These are phyloP conservation scores for Capreolus pygargus DNA, from an alignment of 2,113 vertebrate genomes.

Conservation along the genomic window DNA sequence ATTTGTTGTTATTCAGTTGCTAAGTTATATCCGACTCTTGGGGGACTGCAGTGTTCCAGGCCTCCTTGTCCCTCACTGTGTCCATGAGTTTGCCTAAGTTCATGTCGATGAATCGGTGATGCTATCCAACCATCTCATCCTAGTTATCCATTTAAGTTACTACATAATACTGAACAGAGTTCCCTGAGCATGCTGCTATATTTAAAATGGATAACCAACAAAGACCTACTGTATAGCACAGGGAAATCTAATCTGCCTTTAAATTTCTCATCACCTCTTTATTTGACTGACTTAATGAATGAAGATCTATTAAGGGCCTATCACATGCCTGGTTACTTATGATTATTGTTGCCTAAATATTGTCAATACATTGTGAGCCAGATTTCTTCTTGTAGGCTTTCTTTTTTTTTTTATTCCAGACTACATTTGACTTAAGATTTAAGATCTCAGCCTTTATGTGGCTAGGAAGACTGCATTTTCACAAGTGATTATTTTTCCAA, in stretches of 20 bases:
- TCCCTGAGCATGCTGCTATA: background rate
- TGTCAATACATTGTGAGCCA: background rate
- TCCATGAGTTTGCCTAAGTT: background rate
- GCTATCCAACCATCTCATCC: background rate
- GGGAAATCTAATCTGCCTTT: background rate
- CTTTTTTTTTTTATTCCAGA: background rate
- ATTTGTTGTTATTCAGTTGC: background rate
- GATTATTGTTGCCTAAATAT: background rate
- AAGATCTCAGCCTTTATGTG: background rate
- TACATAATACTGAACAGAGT: background rate
- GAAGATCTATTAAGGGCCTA: background rate
- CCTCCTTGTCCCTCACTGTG: background rate
- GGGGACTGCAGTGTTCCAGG: background rate
- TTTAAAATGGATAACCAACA: background rate
- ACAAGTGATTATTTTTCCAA: background rate
- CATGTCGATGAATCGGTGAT: background rate
- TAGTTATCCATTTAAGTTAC: background rate
- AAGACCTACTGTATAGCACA: background rate
- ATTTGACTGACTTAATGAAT: background rate
- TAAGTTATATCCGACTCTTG: background rate
- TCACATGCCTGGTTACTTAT: background rate
- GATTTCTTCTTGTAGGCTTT: background rate
- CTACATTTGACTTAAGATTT: background rate
- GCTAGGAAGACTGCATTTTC: background rate
- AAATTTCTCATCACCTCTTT: background rate